Percentiles rank a stretch among this genome's conserved stretches.
Evolutionary conservation across 2,888 invertebrate genomes (phyloP).

Genomic region (Pammene fasciana): DNA sequence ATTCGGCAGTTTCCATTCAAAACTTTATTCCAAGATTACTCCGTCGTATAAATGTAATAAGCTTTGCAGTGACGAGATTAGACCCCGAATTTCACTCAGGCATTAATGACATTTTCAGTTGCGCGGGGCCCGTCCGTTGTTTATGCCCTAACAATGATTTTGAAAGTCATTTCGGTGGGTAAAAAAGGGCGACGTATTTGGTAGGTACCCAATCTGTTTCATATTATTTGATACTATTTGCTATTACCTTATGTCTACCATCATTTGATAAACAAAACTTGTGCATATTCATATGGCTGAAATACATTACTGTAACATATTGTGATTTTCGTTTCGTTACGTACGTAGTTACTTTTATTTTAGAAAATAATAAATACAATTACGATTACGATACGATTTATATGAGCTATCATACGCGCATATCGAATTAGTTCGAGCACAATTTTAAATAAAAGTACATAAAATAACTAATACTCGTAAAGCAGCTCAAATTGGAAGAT

Average conservation of each 20-base stretch:
- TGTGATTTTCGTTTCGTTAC: too few species aligned
- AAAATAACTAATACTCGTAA: constrained; percentile 34
- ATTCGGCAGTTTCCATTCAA: constrained; percentile 81
- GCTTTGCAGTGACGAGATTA: constrained; percentile 83
- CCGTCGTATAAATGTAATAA: constrained; percentile 83
- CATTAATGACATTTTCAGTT: constrained; percentile 83
- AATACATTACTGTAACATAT: too few species aligned
- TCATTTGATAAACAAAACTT: background rate
- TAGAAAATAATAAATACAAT: too few species aligned
- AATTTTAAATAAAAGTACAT: constrained; percentile 26
- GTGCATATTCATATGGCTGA: too few species aligned
- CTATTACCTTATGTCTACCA: constrained; percentile 1
- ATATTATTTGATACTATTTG: constrained; percentile 21
- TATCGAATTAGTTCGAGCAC: background rate
- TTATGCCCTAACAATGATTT: constrained; percentile 77
- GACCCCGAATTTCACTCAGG: constrained; percentile 81
- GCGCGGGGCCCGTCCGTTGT: constrained; percentile 68
- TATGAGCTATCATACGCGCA: background rate
- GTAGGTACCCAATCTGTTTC: constrained; percentile 20
- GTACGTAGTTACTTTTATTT: too few species aligned
- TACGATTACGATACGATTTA: background rate
- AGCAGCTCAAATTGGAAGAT: constrained; percentile 60
- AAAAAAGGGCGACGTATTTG: constrained; percentile 60
- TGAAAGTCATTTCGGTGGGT: constrained; percentile 79
- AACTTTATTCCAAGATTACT: constrained; percentile 83